Base-by-base conservation (phyloP, 2,888 invertebrate species). In the Magallana nippona region DNA sequence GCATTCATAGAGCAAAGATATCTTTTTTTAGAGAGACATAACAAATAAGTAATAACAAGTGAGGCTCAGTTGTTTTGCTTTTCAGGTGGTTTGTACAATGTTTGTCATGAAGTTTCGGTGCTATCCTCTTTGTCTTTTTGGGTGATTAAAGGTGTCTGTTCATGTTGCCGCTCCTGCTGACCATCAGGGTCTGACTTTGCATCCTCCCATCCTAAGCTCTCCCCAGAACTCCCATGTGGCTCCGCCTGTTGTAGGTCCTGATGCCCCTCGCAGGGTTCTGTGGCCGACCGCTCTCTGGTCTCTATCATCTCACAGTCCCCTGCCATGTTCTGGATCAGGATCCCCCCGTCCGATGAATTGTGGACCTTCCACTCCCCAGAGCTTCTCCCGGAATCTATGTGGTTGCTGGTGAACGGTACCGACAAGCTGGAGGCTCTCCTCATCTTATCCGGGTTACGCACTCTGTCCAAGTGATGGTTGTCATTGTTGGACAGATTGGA, bases 371-470 rank as follows among this genome's bases (percentile, higher is more conserved):
- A 71, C 11, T 82, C 63, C 22, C n/a, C 44, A 8, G 44, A 44
- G 22, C 71, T 71, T 10, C 32, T 60, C 32, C 27, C 57, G 17
- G 44, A 19, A 15, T 57, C 19, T 13, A 55, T 55, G 10, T 71
- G 58, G 22, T 82, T 71, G 44, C 44, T 44, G 56, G 82, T 63
- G 22, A 82, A 82, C 1, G 82, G 82, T 15, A 82, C 82, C 1
- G 82, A 60, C 17, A 82, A 55, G 56, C 82, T 82, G 2, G 82
- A 82, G 11, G 71, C 63, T 55, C 82, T 63, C 22, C 82, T 63
- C 82, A 82, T 82, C 22, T 82, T 71, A 63, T 82, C 44, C 2
- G 58, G 44, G 19, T 44, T 15, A 58, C n/a, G 55, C 10, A 32
- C 44, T 11, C n/a, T 62, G 27, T 55, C 55, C 11, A 80, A 22